Conservation (phyloP, 2,113 vertebrate species). For the Hippocampus mohnikei region DNA sequence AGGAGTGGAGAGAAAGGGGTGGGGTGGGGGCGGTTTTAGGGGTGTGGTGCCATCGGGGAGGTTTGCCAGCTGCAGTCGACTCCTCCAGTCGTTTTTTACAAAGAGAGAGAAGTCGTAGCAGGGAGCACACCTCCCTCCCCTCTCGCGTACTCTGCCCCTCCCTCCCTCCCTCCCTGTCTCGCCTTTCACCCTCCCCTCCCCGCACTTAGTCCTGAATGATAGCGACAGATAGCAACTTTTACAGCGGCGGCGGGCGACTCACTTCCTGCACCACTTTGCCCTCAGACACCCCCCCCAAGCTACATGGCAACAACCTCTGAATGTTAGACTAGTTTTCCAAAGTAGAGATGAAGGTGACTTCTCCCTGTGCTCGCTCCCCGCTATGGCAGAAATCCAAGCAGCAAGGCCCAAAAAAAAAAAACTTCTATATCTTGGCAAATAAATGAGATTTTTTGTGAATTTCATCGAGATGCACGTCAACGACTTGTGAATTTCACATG, state of each 20-base stretch:
- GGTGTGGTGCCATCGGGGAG: constrained; percentile 60
- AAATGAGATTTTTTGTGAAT: no score
- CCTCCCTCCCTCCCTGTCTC: constrained; percentile 22
- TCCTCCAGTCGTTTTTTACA: constrained; percentile 46
- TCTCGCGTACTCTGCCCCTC: constrained; percentile 12
- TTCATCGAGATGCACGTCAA: no score
- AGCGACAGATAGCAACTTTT: neutral
- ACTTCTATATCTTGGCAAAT: no score
- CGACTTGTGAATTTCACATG: no score
- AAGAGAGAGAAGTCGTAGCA: constrained; percentile 2
- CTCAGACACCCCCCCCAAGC: neutral
- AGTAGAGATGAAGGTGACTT: no score
- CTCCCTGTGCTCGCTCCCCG: no score
- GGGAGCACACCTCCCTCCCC: constrained; percentile 42
- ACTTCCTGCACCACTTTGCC: neutral
- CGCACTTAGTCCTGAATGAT: neutral
- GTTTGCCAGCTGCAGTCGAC: constrained; percentile 57
- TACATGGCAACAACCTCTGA: neutral
- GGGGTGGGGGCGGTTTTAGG: constrained; percentile 29
- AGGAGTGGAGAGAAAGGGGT: constrained; percentile 6
- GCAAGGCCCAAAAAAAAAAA: no score
- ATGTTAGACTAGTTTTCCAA: neutral
- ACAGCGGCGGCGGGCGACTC: neutral
- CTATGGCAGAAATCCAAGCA: no score
- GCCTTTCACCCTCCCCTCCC: neutral